Evolutionary conservation across 2,113 vertebrate genomes (phyloP).

Genomic region (Dromiciops gliroides): DNA sequence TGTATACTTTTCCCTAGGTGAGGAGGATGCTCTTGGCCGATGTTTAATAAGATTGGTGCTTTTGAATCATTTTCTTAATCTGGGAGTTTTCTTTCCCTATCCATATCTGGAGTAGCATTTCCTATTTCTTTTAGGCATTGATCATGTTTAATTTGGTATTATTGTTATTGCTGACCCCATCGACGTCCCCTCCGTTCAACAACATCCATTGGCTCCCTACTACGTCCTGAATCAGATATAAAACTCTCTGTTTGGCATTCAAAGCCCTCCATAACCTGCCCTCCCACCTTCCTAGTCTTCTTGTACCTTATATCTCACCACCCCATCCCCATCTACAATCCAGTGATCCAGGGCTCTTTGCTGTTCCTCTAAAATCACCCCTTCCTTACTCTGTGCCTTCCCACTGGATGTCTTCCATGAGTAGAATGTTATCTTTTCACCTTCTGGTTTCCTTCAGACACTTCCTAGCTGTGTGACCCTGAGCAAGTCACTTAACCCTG

Average conservation of each 20-base stretch:
- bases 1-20: neutral
- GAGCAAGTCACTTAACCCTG: neutral
- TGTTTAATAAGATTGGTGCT: neutral
- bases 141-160: neutral
- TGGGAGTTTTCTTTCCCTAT: neutral
- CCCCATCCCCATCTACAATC: neutral
- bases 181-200: neutral
- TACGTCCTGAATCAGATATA: neutral
- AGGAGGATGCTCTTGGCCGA: neutral
- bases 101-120: neutral
- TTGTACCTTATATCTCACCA: neutral
- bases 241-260: neutral
- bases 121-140: neutral
- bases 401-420: neutral
- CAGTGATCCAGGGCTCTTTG: neutral
- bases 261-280: neutral
- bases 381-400: neutral
- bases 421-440: neutral
- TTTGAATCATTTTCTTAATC: neutral
- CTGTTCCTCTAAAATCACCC: neutral
- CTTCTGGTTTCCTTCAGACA: neutral
- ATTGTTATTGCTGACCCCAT: neutral
- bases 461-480: neutral
- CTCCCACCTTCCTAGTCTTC: neutral
- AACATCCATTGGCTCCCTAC: neutral